Evolutionary conservation across 2,113 vertebrate species (phyloP).

Genomic region (Cavia aperea): DNA sequence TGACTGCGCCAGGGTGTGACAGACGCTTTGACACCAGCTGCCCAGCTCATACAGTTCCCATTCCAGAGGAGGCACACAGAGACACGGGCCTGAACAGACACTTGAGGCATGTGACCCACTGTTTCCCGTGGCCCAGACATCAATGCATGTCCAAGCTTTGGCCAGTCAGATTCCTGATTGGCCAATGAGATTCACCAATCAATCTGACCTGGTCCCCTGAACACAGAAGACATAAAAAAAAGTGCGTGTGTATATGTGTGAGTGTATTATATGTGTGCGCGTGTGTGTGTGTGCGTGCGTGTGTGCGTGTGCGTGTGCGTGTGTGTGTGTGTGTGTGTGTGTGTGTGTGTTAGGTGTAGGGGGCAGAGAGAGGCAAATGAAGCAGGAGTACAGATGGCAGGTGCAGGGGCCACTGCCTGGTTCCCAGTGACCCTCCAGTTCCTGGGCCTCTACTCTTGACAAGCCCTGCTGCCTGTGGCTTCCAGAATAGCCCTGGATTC

Average conservation of each 20-base stretch:
- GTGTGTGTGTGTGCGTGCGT: no score
- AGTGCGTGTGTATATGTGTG: no score
- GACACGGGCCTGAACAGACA: background rate
- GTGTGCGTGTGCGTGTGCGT: no score
- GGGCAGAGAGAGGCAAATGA: background rate
- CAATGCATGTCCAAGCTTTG: background rate
- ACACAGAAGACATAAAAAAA: background rate
- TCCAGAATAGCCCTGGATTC: background rate
- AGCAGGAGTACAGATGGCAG: background rate
- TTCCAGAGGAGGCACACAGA: background rate
- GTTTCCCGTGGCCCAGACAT: background rate
- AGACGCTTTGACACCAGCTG: background rate
- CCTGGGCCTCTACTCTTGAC: background rate
- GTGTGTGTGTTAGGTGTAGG: background rate
- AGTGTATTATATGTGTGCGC: background rate
- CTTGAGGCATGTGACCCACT: background rate
- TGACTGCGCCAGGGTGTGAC: background rate
- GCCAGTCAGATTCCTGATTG: background rate
- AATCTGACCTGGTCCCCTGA: background rate
- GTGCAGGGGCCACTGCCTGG: background rate
- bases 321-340: background rate
- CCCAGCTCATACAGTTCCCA: background rate
- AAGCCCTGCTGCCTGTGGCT: background rate
- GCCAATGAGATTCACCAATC: background rate
- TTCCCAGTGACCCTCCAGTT: background rate